Percentiles rank a stretch among this genome's conserved stretches.
Conservation (phyloP, 2,113 vertebrate species). For the Pelobates fuscus region DNA sequence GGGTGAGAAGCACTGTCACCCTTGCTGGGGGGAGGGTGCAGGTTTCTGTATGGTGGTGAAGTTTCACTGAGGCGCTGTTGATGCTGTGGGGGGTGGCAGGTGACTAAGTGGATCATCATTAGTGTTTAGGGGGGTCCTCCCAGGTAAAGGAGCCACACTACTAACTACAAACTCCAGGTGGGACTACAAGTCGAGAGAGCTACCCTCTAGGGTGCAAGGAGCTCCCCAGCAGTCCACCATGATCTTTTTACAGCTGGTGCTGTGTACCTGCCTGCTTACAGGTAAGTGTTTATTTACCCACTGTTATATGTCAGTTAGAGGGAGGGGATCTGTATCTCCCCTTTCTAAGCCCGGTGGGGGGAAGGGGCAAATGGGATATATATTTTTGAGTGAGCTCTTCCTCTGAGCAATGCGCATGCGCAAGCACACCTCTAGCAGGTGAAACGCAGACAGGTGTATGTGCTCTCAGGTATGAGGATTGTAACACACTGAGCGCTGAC, state of each 20-base stretch:
- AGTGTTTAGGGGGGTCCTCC: neutral
- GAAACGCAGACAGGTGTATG: neutral
- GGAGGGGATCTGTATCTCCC: neutral
- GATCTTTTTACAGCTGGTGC: neutral
- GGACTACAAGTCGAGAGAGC: neutral
- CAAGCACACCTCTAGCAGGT: slow-evolving; percentile 15
- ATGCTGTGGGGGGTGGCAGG: neutral
- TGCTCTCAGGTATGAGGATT: neutral
- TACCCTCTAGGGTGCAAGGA: neutral
- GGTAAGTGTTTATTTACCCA: neutral
- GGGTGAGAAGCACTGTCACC: slow-evolving; percentile 12
- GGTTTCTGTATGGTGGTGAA: slow-evolving; percentile 11
- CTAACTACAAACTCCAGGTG: neutral
- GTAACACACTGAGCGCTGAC: too few relatives aligned
- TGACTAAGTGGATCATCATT: neutral
- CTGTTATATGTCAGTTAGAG: too few relatives aligned
- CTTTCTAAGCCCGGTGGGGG: neutral
- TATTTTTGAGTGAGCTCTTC: neutral
- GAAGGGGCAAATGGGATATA: neutral
- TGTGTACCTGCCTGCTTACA: slow-evolving; percentile 6
- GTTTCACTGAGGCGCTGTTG: slow-evolving; percentile 12
- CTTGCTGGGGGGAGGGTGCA: slow-evolving; percentile 15
- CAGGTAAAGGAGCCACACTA: neutral
- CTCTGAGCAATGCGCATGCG: neutral
- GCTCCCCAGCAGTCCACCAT: neutral